Evolutionary conservation across 2,113 vertebrate genomes (phyloP), one percentile per base, ranked within the genome.

Genomic region (Callipepla californica): DNA sequence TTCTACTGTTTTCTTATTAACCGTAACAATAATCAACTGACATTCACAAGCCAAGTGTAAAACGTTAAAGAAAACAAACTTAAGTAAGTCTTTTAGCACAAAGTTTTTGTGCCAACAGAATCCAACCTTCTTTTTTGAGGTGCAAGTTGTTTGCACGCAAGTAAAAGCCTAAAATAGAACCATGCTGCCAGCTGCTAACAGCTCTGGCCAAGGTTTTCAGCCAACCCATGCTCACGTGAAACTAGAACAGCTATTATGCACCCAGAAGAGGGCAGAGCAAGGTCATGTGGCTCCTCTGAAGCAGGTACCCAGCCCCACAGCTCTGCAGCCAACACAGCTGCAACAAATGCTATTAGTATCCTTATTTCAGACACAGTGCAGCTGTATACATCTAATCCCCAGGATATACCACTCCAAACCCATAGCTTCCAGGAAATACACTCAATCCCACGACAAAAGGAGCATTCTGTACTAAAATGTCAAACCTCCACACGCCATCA

Each of bases 101-200:
- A 3, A 1, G 0, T 9, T 61, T 92, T 57, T 23, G 6, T 50
- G 38, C 45, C 61, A 90, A 30, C 21, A 44, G 40, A 89, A 85
- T 17, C 26, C 32, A 63, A 12, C 10, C 38, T 59, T 44, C 13
- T 13, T 53, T 88, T 84, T 83, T 81, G 12, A 70, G 63, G 30
- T 32, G 16, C 7, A 77, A 94, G 34, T 32, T 80, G 25, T 79
- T 87, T 85, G 48, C 18, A 84, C 12, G 11, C 26, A 93, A 69
- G 47, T 38, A 13, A 77, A 89, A 92, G 21, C 75, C 68, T 74
- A 87, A 80, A 96, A 89, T 44, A 96, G 85, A 89, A 82, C 57
- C 81, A 63, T 47, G 76, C 42, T 9, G 47, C 61, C 20, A 11
- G 36, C 30, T 73, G 61, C 72, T 74, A 80, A 89, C 53, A 70